Evolutionary conservation across 2,888 invertebrate species (phyloP).

Genomic region (Ceratothoa steindachneri): DNA sequence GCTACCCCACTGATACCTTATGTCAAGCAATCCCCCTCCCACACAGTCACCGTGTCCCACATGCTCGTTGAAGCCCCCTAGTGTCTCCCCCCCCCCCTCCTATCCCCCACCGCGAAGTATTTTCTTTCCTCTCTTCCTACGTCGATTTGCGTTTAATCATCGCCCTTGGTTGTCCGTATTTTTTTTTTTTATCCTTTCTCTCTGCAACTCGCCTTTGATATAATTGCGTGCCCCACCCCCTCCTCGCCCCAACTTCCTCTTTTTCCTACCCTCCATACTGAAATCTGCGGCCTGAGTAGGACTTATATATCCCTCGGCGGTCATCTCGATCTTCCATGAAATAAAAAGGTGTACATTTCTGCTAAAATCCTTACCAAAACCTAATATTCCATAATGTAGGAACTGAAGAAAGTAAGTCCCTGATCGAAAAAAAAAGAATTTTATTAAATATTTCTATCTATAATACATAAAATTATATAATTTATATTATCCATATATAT

Average conservation of each 20-base stretch:
- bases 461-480: conserved; percentile 23
- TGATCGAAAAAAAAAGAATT: neutral
- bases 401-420: neutral
- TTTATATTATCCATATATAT: conserved; percentile 22
- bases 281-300: too few species aligned
- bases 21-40: neutral
- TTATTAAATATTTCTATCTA: conserved; percentile 12
- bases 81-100: neutral
- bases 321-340: too few species aligned
- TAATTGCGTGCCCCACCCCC: too few species aligned
- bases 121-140: neutral
- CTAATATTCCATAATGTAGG: too few species aligned
- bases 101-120: neutral
- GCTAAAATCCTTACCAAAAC: too few species aligned
- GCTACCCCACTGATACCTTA: too few species aligned
- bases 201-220: too few species aligned
- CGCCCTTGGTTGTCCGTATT: neutral
- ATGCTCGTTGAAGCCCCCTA: neutral
- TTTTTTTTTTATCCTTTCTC: neutral
- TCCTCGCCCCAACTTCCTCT: too few species aligned
- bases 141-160: neutral
- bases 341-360: too few species aligned
- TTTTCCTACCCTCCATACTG: neutral
- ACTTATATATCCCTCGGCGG: too few species aligned
- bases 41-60: neutral